Conservation (phyloP, 2,888 invertebrate species). For the Xylophagus ater region DNA sequence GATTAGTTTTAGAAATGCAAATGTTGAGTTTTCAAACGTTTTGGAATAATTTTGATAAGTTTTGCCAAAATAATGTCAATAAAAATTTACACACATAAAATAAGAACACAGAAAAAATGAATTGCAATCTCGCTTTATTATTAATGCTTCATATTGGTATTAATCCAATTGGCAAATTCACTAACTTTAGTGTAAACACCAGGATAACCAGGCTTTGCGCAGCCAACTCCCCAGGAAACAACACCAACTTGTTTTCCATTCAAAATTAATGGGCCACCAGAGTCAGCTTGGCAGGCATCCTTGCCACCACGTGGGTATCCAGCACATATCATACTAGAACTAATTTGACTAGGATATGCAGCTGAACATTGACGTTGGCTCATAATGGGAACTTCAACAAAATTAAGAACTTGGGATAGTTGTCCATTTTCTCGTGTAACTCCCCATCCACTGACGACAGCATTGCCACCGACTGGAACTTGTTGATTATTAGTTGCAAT, state of each 20-base stretch:
- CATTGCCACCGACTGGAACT: background rate
- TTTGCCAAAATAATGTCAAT: too few relatives aligned
- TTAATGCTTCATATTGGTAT: too few relatives aligned
- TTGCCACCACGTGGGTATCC: background rate
- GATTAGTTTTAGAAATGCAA: too few relatives aligned
- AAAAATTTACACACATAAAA: too few relatives aligned
- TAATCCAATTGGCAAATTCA: background rate
- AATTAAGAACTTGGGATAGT: background rate
- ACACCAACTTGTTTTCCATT: background rate
- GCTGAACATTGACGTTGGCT: background rate
- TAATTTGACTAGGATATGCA: background rate
- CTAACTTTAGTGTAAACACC: background rate
- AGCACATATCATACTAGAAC: background rate
- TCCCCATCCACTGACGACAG: background rate
- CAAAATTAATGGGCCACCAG: constrained; percentile 5
- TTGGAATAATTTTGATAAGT: too few relatives aligned
- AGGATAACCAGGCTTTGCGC: background rate
- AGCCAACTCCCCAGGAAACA: background rate
- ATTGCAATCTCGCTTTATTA: too few relatives aligned
- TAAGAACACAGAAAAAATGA: too few relatives aligned
- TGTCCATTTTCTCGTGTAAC: background rate
- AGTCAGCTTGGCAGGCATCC: background rate
- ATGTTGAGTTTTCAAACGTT: too few relatives aligned
- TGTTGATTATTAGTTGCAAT: background rate
- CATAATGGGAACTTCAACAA: background rate